Evolutionary conservation across 2,888 invertebrate genomes (phyloP), one percentile per base, ranked within the genome.

Genomic region (Laspeyria flexula): DNA sequence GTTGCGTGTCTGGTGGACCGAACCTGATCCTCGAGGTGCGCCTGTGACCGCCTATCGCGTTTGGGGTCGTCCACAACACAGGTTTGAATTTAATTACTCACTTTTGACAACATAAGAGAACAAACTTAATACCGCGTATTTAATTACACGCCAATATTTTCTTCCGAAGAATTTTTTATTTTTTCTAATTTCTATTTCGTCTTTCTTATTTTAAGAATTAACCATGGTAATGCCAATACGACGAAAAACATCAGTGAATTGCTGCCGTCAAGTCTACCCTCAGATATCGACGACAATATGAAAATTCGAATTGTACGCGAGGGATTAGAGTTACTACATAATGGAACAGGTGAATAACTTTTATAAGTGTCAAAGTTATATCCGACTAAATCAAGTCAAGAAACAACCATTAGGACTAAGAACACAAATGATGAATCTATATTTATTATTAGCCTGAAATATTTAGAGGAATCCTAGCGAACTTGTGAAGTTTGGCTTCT

Each of bases 1-100:
- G 15, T 95, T 96, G 71, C 96, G 96, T 74, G 94, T 97, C 0
- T 95, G 94, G 73, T 98, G 98, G 98, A 93, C 95, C 34, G 94
- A 96, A 7, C 95, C 97, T 0, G 93, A 93, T 57, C 94, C 95
- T 10, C 96, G 97, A 75, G 98, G 98, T 0, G 95, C 96, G 0
- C 90, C 94, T n/a, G 93, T 97, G 5, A 89, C 93, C 7, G 85
- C 94, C 43, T 98, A 98, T 82, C 94, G 95, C 30, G 89, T 98
- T 13, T 97, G 97, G 90, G 96, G 96, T 0, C 83, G 93, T n/a
- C 90, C 86, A 3, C 76, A 79, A 4, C 80, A 84, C 66, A 85
- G 86, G 90, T 85, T 59, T 6, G 42, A 25, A 31, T 2, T 21
- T 11, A 18, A 9, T 33, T 29, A 21, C 9, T 9, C 23, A 15